phyloP scores from a whole-genome alignment of 2,113 vertebrate species.

The Lepisosteus osseus region DNA sequence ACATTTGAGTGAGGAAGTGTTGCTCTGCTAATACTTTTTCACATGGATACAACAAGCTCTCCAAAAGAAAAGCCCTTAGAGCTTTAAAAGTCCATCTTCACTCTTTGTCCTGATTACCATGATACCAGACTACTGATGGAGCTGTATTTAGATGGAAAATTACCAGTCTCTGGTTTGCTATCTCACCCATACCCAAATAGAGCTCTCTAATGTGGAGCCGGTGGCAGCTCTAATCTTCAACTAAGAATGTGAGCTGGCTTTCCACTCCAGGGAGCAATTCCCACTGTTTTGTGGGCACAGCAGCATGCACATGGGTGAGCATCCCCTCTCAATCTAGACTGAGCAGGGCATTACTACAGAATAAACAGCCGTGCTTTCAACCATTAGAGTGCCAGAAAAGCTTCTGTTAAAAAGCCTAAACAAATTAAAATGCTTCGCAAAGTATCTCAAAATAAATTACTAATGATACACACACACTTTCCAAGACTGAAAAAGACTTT shows the following conservation, averaged over 20 bases:
- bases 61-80: too few relatives aligned
- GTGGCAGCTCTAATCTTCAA: conserved; percentile 42
- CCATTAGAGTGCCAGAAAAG: too few relatives aligned
- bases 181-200: conserved; percentile 23
- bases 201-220: conserved; percentile 24
- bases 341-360: neutral
- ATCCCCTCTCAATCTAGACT: conserved; percentile 25
- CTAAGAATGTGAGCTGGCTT: conserved; percentile 56
- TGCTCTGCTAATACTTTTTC: too few relatives aligned
- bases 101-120: neutral
- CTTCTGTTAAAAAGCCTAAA: too few relatives aligned
- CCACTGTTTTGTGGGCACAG: conserved; percentile 29
- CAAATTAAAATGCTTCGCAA: too few relatives aligned
- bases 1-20: too few relatives aligned
- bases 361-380: too few relatives aligned
- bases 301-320: conserved; percentile 18
- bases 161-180: conserved; percentile 26
- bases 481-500: too few relatives aligned
- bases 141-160: conserved; percentile 36
- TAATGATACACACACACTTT: too few relatives aligned
- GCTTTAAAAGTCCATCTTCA: too few relatives aligned
- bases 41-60: too few relatives aligned
- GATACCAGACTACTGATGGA: neutral
- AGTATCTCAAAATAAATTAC: too few relatives aligned
- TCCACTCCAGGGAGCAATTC: conserved; percentile 50